Base-by-base conservation (phyloP, 2,888 invertebrate genomes). In the Imbricaverruca yamaguchii region DNA sequence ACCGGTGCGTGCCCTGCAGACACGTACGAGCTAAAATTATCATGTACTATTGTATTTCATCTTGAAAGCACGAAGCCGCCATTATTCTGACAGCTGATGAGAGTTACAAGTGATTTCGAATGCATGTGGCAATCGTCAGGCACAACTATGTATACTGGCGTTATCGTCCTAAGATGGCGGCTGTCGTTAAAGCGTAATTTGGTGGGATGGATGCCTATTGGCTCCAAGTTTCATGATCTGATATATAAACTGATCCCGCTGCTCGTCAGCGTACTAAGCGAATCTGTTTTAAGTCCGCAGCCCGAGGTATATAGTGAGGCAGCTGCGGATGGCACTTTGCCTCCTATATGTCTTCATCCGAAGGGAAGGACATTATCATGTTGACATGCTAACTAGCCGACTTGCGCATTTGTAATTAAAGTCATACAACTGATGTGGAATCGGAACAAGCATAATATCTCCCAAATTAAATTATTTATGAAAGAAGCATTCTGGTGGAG, bases 11-110 rank as follows among this genome's bases (percentile, higher is more conserved):
- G 74, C 74, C 74, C 21, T 53, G 53, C 55, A 55, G 74, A 18
- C 74, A 13, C 74, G 9, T 53, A 55, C 74, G 74, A 39, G 74
- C 18, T 55, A 55, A 53, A 74, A 74, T 74, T 74, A 74, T 74
- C 55, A 9, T 74, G 74, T 74, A 74, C 53, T 74, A 74, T 74
- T 74, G 74, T 74, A 74, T 74, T 74, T 74, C 74, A 74, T 74
- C 74, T 53, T 74, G 55, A 74, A 74, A 21, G 74, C 74, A 74
- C 74, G 55, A 21, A 53, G 74, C 53, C 13, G 74, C 53, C 15
- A 55, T 74, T 74, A 74, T 9, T 55, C 18, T 74, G 74, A 55
- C 74, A 74, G 74, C 39, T 74, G 74, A 74, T 55, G 74, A 74
- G 74, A 74, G 74, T 55, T 74, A 55, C 74, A 74, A 74, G 74